Evolutionary conservation across 2,797 vertebrate genomes (phyloP), one percentile per base, ranked within the genome.

Genomic region (Chromobotia macracanthus): DNA sequence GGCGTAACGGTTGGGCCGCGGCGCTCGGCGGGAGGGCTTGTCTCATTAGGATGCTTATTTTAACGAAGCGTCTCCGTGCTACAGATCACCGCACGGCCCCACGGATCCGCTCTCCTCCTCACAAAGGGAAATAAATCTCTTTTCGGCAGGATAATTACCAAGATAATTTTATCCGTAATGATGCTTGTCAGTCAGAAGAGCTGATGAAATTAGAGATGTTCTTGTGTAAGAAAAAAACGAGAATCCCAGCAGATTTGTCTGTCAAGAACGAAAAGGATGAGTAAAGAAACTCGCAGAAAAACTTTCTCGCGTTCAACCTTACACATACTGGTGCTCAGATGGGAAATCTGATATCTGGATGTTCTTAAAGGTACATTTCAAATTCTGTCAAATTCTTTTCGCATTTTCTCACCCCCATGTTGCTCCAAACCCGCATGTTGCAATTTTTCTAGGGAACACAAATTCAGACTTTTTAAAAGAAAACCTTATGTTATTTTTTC

Each of bases 81-180:
- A 85, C 84, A 82, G 84, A 87, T 84, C 78, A 68, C 55, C 81
- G 72, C 77, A 68, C 69, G 79, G 60, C 81, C 87, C 85, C 75
- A 1, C 53, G 84, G 72, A 85, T 84, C 84, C 77, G 70, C 82
- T 79, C 78, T 82, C 84, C 81, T 83, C 84, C 86, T 84, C 86
- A 90, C 89, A 89, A 87, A 89, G 89, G 88, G 86, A 91, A 88
- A 94, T 92, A 87, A 92, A 93, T 92, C 90, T 92, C 88, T 87
- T 87, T 85, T 89, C 85, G 88, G 89, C 88, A 87, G 89, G 89
- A 93, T 92, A 93, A 93, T 93, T 93, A 94, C 86, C 78, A 41
- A 89, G 92, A 93, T 93, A 91, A 94, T 93, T 93, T 92, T 92
- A 92, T 91, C 91, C 77, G 73, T 94, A 93, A 93, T 89, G 92